These are phyloP conservation scores for Amia ocellicauda DNA, from an alignment of 2,113 vertebrate genomes.

Conservation along the genomic window DNA sequence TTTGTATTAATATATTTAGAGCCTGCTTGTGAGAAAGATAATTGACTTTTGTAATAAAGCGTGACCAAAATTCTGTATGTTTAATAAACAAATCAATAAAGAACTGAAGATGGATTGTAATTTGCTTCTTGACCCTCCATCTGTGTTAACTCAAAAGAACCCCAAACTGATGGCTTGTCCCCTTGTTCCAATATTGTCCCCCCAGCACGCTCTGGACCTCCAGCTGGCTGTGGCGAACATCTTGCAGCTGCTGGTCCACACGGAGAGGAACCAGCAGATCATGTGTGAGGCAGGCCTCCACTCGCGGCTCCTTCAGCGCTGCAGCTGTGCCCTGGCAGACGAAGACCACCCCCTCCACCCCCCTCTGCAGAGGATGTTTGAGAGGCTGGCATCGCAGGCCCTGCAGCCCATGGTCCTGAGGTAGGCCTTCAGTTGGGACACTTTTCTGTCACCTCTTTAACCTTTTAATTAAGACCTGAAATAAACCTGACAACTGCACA, in stretches of 20 bases:
- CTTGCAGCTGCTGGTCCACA: constrained; percentile 88
- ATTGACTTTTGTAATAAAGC: too few species aligned
- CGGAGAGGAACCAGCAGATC: constrained; percentile 92
- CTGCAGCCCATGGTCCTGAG: constrained; percentile 92
- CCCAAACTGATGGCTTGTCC: too few species aligned
- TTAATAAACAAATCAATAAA: too few species aligned
- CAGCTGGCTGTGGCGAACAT: constrained; percentile 92
- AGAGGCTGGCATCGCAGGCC: constrained; percentile 91
- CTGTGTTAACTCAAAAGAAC: too few species aligned
- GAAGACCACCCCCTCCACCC: constrained; percentile 93
- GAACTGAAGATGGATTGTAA: too few species aligned
- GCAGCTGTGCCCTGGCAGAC: constrained; percentile 84
- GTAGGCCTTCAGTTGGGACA: constrained; percentile 64
- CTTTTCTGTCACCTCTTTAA: too few species aligned
- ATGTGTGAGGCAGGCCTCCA: constrained; percentile 91
- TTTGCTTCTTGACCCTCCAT: too few species aligned
- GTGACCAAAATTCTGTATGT: too few species aligned
- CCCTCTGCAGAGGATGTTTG: constrained; percentile 93
- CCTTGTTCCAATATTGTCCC: neutral
- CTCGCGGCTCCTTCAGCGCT: constrained; percentile 84
- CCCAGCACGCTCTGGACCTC: constrained; percentile 88
- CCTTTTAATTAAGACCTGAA: too few species aligned
- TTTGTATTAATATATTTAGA: too few species aligned
- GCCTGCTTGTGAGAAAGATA: too few species aligned
- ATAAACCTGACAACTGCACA: too few species aligned